Percentiles rank a stretch among this genome's conserved stretches.
Conservation (phyloP, 2,888 invertebrate species). For the Diplolepis rosae region DNA sequence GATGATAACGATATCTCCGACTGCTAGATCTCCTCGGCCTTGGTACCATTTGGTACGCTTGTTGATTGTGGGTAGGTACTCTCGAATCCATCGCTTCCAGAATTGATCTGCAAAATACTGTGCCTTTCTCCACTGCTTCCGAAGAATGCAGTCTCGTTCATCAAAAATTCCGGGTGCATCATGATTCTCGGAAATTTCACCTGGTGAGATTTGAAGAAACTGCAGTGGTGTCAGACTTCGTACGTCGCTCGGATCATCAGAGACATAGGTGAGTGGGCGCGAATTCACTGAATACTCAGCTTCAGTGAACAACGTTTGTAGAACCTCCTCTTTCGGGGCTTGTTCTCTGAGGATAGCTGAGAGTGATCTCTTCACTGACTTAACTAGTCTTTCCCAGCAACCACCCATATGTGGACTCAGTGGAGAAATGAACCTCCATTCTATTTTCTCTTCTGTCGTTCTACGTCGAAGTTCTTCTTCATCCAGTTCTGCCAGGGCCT, state of each 20-base stretch:
- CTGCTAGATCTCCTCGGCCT: background rate
- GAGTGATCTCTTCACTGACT: background rate
- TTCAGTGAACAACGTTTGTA: background rate
- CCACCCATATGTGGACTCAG: background rate
- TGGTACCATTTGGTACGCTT: too few relatives aligned
- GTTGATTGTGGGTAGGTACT: background rate
- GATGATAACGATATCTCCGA: background rate
- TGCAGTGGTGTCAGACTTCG: background rate
- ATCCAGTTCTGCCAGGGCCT: background rate
- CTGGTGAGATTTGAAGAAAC: background rate
- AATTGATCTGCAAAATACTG: too few relatives aligned
- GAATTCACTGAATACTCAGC: background rate
- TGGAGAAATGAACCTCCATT: background rate
- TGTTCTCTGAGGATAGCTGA: background rate
- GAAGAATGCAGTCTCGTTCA: too few relatives aligned
- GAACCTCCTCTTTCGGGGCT: too few relatives aligned
- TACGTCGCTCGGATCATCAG: background rate
- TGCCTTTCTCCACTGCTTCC: too few relatives aligned
- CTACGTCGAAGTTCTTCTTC: background rate
- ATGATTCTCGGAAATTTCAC: too few relatives aligned
- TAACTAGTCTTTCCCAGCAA: too few relatives aligned
- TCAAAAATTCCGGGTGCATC: too few relatives aligned
- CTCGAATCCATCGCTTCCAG: too few relatives aligned
- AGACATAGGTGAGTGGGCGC: background rate
- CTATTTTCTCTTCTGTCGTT: background rate